A percentile compares a stretch with the other conserved stretches of the same genome.
phyloP scores from a whole-genome alignment of 2,888 invertebrate genomes.

The Stenotaenia linearis region DNA sequence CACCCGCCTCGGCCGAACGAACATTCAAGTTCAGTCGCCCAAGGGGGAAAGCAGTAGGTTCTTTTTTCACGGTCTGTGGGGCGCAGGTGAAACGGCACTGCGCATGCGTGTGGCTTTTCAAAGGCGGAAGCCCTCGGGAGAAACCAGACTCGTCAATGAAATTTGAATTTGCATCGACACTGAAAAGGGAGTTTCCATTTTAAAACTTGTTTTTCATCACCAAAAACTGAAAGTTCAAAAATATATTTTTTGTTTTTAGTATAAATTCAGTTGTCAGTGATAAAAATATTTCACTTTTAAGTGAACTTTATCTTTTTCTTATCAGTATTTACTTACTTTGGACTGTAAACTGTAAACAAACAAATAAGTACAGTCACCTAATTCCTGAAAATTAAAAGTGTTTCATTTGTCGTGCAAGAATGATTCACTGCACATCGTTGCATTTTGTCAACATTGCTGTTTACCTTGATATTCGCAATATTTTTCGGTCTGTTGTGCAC shows the following conservation, averaged over 20 bases:
- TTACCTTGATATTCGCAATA: too few relatives aligned
- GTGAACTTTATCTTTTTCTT: too few relatives aligned
- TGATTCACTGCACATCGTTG: neutral
- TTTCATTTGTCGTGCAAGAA: neutral
- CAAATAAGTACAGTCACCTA: neutral
- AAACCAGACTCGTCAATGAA: slow-evolving; percentile 20
- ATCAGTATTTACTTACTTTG: too few relatives aligned
- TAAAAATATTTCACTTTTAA: too few relatives aligned
- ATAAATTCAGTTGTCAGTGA: too few relatives aligned
- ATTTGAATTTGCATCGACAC: neutral
- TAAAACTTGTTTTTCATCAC: neutral
- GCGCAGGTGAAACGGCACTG: neutral
- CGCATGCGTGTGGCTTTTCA: slow-evolving; percentile 4
- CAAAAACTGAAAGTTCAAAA: neutral
- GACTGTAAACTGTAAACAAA: neutral
- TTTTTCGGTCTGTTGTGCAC: too few relatives aligned
- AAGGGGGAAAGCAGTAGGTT: neutral
- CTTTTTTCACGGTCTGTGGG: slow-evolving; percentile 7
- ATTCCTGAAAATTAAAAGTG: neutral
- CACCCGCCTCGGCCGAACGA: slow-evolving; percentile 10
- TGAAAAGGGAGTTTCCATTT: neutral
- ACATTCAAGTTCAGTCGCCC: slow-evolving; percentile 14
- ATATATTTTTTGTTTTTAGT: too few relatives aligned
- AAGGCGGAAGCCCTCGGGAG: slow-evolving; percentile 15
- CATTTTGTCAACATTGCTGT: neutral